Evolutionary conservation across 2,888 invertebrate genomes (phyloP), one percentile per base, ranked within the genome.

Genomic region (Catocala nupta): DNA sequence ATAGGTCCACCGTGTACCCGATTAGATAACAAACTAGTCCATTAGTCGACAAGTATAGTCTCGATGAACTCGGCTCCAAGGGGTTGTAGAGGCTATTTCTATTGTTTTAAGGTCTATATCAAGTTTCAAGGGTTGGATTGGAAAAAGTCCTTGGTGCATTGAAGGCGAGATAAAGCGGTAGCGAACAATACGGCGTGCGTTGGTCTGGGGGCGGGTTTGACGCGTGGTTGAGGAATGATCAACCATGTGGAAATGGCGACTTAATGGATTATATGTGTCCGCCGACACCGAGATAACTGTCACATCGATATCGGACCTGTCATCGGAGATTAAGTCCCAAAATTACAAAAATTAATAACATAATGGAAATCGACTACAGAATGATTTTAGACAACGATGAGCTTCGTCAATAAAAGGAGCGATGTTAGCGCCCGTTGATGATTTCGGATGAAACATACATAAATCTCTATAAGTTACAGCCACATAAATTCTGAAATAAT

Each of bases 221-320:
- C 90, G 91, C 90, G 91, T 90, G 92, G 90, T 92, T 93, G 92
- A 93, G 85, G 92, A 93, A 93, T 93, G 91, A 92, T 90, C 93
- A 92, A 83, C 92, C 83, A 87, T 79, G 90, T 93, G 93, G 93
- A 94, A 94, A 93, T 93, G 93, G 93, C 92, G 94, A 93, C 91
- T 93, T 94, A 94, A 94, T 94, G 94, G 93, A 94, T 93, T 92
- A 94, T 92, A 90, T 92, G 88, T 94, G 94, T 94, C 90, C 88
- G 85, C 86, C 89, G 92, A 92, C 92, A 91, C 88, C 87, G 84
- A 92, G 93, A 93, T 93, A 93, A 93, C 92, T 93, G 94, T 93
- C 92, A 89, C 89, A 81, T 80, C 88, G 84, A 83, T 86, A 88
- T 89, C 88, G 81, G 85, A 65, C 85, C 86, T 87, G 91, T 92